Conservation (phyloP, 2,888 invertebrate genomes). For the Theretra japonica region DNA sequence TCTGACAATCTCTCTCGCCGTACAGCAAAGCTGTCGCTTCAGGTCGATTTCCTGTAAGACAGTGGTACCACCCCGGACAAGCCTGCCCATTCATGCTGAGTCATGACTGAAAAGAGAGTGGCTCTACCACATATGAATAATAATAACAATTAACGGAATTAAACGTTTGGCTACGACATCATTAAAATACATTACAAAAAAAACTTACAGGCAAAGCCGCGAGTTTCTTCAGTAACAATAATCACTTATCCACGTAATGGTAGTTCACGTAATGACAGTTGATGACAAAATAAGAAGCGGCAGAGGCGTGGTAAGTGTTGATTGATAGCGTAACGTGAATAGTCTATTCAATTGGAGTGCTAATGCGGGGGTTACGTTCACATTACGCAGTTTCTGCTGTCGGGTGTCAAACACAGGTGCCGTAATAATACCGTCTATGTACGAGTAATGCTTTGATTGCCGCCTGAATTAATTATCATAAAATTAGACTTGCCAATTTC, state of each 20-base stretch:
- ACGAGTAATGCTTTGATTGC: constrained; percentile 30
- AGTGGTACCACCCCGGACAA: no score
- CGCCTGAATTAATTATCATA: constrained; percentile 30
- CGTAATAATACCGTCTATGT: constrained; percentile 24
- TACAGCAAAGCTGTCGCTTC: no score
- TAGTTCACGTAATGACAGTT: constrained; percentile 34
- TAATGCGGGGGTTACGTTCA: constrained; percentile 40
- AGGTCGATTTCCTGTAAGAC: no score
- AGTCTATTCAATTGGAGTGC: constrained; percentile 47
- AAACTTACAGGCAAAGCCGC: no score
- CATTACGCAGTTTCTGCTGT: constrained; percentile 33
- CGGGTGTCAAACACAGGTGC: constrained; percentile 36
- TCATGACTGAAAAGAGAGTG: no score
- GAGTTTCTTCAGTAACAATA: neutral
- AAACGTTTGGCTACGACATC: no score
- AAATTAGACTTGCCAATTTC: constrained; percentile 30
- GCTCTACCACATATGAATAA: no score
- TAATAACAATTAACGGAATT: no score
- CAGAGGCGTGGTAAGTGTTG: constrained; percentile 40
- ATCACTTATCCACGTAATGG: neutral
- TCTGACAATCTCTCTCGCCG: no score
- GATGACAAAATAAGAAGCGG: constrained; percentile 47
- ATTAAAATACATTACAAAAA: no score
- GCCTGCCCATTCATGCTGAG: no score
- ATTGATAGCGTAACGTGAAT: constrained; percentile 50